Conservation (phyloP, 2,113 vertebrate genomes). For the Sorex araneus region DNA sequence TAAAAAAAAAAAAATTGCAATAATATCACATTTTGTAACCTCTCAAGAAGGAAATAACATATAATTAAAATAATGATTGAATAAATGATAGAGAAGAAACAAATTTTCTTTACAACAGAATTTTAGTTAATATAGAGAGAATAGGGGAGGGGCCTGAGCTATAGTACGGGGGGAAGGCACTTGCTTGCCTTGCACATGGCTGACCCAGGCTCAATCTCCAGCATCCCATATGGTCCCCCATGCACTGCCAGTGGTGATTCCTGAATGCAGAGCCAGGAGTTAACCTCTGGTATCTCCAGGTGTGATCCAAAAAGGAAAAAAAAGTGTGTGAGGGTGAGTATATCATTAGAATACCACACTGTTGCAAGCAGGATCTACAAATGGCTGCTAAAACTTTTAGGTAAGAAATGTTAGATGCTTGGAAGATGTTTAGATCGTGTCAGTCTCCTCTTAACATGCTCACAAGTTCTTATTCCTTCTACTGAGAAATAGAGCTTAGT, state of each 20-base stretch:
- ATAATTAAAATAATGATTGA: slow-evolving; percentile 34
- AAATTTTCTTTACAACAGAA: background rate
- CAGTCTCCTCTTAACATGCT: too few species aligned
- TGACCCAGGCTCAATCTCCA: too few species aligned
- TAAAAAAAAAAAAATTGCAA: background rate
- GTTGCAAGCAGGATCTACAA: background rate
- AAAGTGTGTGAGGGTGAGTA: background rate
- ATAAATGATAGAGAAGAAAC: slow-evolving; percentile 10
- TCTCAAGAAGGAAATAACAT: slow-evolving; percentile 24
- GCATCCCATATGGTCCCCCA: too few species aligned
- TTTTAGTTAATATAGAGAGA: slow-evolving; percentile 12
- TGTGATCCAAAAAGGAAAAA: too few species aligned
- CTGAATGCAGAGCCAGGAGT: too few species aligned
- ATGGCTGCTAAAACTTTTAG: slow-evolving; percentile 1
- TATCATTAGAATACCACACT: background rate
- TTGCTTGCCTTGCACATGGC: too few species aligned
- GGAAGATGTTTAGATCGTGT: too few species aligned
- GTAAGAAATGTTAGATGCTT: too few species aligned
- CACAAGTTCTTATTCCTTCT: too few species aligned
- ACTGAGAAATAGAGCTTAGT: background rate
- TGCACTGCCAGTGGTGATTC: too few species aligned
- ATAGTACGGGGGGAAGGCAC: too few species aligned
- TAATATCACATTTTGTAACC: background rate
- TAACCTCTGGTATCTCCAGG: too few species aligned
- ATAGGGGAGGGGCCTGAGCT: background rate